Evolutionary conservation across 2,113 vertebrate genomes (phyloP).

Genomic region (crab-eating macaque (Macaca fascicularis)): T2T-MFA8v1.1 NC_088379.1:54231501-54232000

Average conservation of each 20-base stretch:
- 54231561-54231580: no score
- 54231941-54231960: background rate
- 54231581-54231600: no score
- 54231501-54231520: no score
- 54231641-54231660: no score
- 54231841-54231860: background rate
- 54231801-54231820: background rate
- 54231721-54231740: background rate
- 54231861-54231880: background rate
- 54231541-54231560: no score
- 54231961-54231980: background rate
- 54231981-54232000: background rate
- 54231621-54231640: no score
- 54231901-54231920: background rate
- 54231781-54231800: background rate
- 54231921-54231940: background rate
- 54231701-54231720: background rate
- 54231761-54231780: background rate
- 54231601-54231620: no score
- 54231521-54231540: no score
- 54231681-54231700: background rate
- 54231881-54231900: background rate
- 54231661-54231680: background rate
- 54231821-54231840: background rate
- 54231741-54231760: background rate